Percentiles rank a stretch among this genome's conserved stretches.
Conservation (phyloP, 2,113 vertebrate species). For the Hassar affinis region DNA sequence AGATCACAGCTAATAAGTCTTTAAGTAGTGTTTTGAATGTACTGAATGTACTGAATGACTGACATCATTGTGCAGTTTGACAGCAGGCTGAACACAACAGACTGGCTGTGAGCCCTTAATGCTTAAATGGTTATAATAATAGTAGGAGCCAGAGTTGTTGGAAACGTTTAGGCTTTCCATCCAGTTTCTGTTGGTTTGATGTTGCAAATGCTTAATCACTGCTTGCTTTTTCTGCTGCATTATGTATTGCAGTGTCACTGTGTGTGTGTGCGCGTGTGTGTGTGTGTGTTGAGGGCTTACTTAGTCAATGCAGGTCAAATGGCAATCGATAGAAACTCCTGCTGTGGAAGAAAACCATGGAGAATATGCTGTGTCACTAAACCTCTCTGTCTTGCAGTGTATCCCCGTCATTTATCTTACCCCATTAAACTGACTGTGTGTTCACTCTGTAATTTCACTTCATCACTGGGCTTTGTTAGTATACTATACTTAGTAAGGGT, state of each 20-base stretch:
- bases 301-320: conserved; percentile 19
- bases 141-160: not conserved
- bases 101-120: not conserved
- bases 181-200: not conserved
- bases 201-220: not conserved
- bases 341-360: not conserved
- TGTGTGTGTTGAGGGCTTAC: conserved; percentile 5
- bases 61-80: conserved; percentile 9
- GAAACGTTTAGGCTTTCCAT: not conserved
- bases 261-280: conserved; percentile 12
- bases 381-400: not conserved
- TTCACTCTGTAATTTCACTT: conserved; percentile 10
- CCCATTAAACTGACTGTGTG: not conserved
- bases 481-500: not conserved
- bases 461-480: not conserved
- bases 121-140: not conserved
- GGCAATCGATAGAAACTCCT: conserved; percentile 28
- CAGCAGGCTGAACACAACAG: not conserved
- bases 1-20: not conserved
- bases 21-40: conserved; percentile 3
- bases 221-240: not conserved
- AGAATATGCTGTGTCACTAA: conserved; percentile 41
- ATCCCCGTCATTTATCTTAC: not conserved
- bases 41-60: not conserved
- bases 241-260: conserved; percentile 13